Percentiles rank a stretch among this genome's conserved stretches.
phyloP scores from a whole-genome alignment of 1,140 invertebrate species.

The Listronotus oregonensis region DNA sequence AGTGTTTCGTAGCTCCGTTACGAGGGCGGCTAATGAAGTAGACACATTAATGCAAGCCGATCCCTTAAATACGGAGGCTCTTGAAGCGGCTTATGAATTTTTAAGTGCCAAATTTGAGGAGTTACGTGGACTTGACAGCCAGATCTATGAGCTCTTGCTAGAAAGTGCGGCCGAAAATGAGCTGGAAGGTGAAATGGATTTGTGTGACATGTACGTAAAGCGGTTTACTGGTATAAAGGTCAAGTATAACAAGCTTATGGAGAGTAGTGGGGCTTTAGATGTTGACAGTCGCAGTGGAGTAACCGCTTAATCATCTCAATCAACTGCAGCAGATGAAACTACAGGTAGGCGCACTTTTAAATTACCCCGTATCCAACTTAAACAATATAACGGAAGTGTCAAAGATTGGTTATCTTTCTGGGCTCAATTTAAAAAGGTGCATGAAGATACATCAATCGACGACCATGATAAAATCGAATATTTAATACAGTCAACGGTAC shows the following conservation, averaged over 20 bases:
- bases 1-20: too few relatives aligned
- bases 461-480: slow-evolving; percentile 14
- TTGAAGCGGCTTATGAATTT: neutral
- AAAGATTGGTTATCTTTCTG: slow-evolving; percentile 15
- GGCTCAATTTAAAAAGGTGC: slow-evolving; percentile 11
- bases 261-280: neutral
- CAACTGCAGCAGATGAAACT: neutral
- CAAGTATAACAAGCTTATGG: neutral
- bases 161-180: neutral
- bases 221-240: neutral
- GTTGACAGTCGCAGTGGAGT: neutral
- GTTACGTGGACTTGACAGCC: neutral
- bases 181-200: neutral
- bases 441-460: slow-evolving; percentile 7
- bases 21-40: neutral
- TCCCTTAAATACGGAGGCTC: neutral
- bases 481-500: slow-evolving; percentile 11
- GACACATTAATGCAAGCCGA: neutral
- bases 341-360: slow-evolving; percentile 13
- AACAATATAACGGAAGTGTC: slow-evolving; percentile 7
- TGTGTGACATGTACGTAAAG: slow-evolving; percentile 1
- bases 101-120: neutral
- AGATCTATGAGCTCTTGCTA: slow-evolving; percentile 1
- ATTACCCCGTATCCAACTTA: slow-evolving; percentile 11
- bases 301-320: neutral